Conservation (phyloP, 2,888 invertebrate genomes). For the Microctonus aethiopoides region DNA sequence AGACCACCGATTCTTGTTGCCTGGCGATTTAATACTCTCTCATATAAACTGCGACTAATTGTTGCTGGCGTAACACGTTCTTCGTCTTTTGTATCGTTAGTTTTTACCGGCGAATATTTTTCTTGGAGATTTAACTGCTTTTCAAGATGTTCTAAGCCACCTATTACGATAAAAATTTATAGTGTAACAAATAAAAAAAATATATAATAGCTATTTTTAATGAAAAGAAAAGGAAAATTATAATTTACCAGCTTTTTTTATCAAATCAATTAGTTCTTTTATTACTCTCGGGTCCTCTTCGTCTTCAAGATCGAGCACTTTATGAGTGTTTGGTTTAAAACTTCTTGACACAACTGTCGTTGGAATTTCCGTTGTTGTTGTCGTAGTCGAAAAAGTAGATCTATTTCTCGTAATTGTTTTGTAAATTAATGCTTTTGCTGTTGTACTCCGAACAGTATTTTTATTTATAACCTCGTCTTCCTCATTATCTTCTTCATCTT, state of each 20-base stretch:
- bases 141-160: slow-evolving; percentile 87
- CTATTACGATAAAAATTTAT: slow-evolving; percentile 60
- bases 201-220: not conserved
- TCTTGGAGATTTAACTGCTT: slow-evolving; percentile 76
- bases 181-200: slow-evolving; percentile 1
- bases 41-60: slow-evolving; percentile 81
- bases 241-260: slow-evolving; percentile 81
- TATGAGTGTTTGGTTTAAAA: slow-evolving; percentile 40
- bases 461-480: not conserved
- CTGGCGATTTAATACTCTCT: slow-evolving; percentile 75
- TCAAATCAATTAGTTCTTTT: slow-evolving; percentile 84
- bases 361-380: slow-evolving; percentile 56
- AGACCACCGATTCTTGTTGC: slow-evolving; percentile 43
- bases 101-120: slow-evolving; percentile 62
- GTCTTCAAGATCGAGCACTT: slow-evolving; percentile 59
- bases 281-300: slow-evolving; percentile 83
- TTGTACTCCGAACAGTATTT: slow-evolving; percentile 59
- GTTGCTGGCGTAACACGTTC: slow-evolving; percentile 72
- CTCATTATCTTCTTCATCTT: slow-evolving; percentile 67
- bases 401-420: slow-evolving; percentile 60
- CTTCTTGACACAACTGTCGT: slow-evolving; percentile 39
- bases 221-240: not conserved
- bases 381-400: slow-evolving; percentile 57
- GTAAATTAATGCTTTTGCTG: slow-evolving; percentile 56
- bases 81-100: slow-evolving; percentile 38